Evolutionary conservation across 2,113 vertebrate genomes (phyloP), one percentile per base, ranked within the genome.

Genomic region (Limanda limanda): DNA sequence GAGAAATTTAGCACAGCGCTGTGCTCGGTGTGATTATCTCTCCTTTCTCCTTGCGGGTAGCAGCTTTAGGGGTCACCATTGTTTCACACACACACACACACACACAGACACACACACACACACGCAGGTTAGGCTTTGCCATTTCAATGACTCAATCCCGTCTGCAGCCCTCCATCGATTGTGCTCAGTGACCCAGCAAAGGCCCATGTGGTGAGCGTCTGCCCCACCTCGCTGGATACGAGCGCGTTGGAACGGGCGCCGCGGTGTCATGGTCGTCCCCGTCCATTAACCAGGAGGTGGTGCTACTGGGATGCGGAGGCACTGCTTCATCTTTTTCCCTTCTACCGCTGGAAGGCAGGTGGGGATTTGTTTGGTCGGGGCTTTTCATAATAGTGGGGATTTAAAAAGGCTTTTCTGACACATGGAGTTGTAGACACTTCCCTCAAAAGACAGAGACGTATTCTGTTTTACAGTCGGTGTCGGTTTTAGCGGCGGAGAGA

Each of bases 81-180:
- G 25, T 52, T 81, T 78, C 74, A 47, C 60, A 23, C 62, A 86
- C 73, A 78, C 78, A 81, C 79, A 82, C 81, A 87, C 40, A 78
- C 63, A 31, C 62, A 86, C 71, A 78, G 77, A 79, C 79, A 81
- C 60, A 31, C 62, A 86, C 73, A 78, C 78, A 81, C 78, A 90
- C 70, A 82, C 81, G 86, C 42, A 78, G 67, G 81, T 83, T 86
- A 76, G 86, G 86, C 71, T 83, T 78, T 92, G 90, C 91, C 88
- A 83, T 93, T 91, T 94, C 91, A 89, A 88, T 92, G 92, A 92
- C 92, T 94, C 90, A 93, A 94, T 95, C 84, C 78, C 86, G 87
- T 92, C 87, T 90, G 86, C 79, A 92, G 85, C 77, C 87, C 91
- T 89, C 88, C 90, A 93, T 94, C 90, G 80, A 93, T 91, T 88